Conservation (phyloP, 2,888 invertebrate species). For the Acanthosepion esculentum region DNA sequence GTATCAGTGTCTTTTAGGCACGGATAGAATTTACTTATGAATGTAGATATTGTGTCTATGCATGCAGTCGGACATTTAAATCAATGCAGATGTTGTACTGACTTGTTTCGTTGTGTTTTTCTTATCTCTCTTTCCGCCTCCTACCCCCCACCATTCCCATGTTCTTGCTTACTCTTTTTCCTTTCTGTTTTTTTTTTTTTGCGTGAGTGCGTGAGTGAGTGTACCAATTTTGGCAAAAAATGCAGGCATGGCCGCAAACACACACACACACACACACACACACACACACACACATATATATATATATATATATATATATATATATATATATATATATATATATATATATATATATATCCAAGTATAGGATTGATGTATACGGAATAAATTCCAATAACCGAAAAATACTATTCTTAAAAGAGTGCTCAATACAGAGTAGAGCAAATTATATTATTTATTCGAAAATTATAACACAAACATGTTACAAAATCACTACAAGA, state of each 20-base stretch:
- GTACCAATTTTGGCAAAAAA: neutral
- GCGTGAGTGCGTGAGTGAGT: neutral
- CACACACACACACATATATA: neutral
- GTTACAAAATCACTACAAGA: no score
- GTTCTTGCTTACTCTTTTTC: neutral
- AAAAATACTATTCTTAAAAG: no score
- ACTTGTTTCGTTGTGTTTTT: no score
- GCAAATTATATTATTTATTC: no score
- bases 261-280: neutral
- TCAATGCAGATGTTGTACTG: neutral
- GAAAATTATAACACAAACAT: no score
- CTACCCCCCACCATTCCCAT: neutral
- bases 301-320: slow-evolving; percentile 3
- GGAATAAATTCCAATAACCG: no score
- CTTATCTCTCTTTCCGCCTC: no score
- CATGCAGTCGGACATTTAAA: neutral
- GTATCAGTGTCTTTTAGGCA: neutral
- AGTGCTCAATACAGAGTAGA: no score
- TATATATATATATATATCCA: neutral
- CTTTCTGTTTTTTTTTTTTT: neutral
- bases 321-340: neutral
- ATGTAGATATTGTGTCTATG: neutral
- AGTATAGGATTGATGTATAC: no score
- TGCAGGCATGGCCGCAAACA: neutral
- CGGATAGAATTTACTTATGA: neutral